A percentile compares a stretch with the other conserved stretches of the same genome.
phyloP scores from a whole-genome alignment of 2,797 vertebrate genomes.

The Sardinella longiceps region DNA sequence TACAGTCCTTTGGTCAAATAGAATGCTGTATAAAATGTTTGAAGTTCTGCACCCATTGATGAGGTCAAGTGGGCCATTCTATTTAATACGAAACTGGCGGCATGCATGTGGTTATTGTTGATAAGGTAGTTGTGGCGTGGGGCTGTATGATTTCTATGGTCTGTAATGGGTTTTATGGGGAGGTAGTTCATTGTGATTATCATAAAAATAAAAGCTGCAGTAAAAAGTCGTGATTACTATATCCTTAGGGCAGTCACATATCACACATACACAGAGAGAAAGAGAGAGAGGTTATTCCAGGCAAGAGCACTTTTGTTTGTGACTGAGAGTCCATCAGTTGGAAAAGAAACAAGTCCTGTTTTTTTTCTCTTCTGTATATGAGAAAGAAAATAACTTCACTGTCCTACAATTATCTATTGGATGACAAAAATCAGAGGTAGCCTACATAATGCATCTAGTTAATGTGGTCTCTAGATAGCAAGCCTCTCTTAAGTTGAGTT shows the following conservation, averaged over 20 bases:
- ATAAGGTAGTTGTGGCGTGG: too few species aligned
- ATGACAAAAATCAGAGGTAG: neutral
- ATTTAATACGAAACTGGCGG: too few species aligned
- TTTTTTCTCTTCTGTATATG: neutral
- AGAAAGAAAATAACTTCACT: neutral
- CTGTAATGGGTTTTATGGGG: conserved; percentile 51
- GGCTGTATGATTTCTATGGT: conserved; percentile 38
- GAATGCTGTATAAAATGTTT: too few species aligned
- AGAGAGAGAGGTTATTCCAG: neutral
- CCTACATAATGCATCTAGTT: neutral
- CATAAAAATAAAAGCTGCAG: conserved; percentile 39
- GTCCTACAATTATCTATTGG: neutral
- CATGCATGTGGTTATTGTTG: too few species aligned
- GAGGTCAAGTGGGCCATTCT: too few species aligned
- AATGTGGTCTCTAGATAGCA: neutral
- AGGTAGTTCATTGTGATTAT: conserved; percentile 51
- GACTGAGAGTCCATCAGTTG: neutral
- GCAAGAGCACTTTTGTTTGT: neutral
- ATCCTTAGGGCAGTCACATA: conserved; percentile 41
- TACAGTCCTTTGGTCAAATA: too few species aligned
- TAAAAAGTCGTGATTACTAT: conserved; percentile 48
- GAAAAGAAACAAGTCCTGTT: neutral
- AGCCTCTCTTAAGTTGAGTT: neutral
- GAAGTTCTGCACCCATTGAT: too few species aligned
- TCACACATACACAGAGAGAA: conserved; percentile 3